Evolutionary conservation across 2,888 invertebrate species (phyloP), one percentile per base, ranked within the genome.

Genomic region (Parapristionchus giblindavisi): DNA sequence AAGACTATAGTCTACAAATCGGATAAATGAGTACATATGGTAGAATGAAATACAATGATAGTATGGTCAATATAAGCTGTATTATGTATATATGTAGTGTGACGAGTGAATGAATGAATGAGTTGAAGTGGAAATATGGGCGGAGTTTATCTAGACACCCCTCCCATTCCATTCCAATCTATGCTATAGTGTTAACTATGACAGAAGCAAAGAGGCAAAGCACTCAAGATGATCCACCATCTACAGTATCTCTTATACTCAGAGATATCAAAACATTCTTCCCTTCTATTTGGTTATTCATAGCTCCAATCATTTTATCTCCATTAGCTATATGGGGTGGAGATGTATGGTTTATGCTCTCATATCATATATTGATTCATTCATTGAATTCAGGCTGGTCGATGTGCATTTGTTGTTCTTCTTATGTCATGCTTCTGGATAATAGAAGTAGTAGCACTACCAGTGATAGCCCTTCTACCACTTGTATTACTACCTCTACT

Each of bases 361-460:
- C 52, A 8, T 4, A 11, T 27, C n/a, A 6, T 27, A 21, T 61
- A 27, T 24, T 40, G 17, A 54, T 65, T 54, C 8, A 51, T 63
- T 38, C 2, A 27, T n/a, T 51, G 24, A 48, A 61, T 77, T 34
- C 51, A 78, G 78, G 73, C 58, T 6, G 40, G 58, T 8, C 27
- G 52, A 6, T 85, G 85, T 75, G 79, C 77, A 40, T 85, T 79
- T 68, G 82, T 80, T 14, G 81, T 83, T 32, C 66, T 82, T 32
- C 73, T 83, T 27, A 80, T 83, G 80, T 82, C 82, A 4, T 79
- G 80, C 66, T 84, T 79, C 75, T 83, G 84, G 84, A 79, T 85
- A 32, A 76, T 79, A 1, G 83, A 84, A 58, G 74, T 83, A 17
- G 78, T 84, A 24, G 83, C 85, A 11, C 74, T 85, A 14, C 83